Evolutionary conservation across 2,797 vertebrate species (phyloP).

Genomic region (Cossypha polioptera): DNA sequence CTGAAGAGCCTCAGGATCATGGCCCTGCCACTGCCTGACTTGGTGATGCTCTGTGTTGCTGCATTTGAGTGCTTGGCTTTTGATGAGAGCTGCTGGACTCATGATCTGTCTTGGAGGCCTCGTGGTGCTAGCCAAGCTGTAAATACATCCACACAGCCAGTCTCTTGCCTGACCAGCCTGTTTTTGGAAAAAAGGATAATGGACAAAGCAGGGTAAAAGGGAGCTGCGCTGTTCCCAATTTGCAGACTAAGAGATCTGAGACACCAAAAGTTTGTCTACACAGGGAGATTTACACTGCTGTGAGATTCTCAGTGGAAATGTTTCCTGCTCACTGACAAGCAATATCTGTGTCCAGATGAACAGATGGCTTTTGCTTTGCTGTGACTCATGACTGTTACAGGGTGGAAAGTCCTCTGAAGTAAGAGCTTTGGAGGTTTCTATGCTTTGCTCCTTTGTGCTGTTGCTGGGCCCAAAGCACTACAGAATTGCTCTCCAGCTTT

Average conservation of each 20-base stretch:
- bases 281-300: background rate
- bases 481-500: background rate
- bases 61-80: background rate
- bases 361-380: constrained; percentile 52
- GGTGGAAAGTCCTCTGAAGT: constrained; percentile 39
- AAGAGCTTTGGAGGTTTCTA: background rate
- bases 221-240: background rate
- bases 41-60: background rate
- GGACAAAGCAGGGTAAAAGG: background rate
- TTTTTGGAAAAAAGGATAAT: background rate
- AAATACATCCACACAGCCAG: background rate
- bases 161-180: background rate
- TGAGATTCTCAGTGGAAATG: constrained; percentile 2
- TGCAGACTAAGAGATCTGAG: background rate
- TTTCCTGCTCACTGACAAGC: constrained; percentile 34
- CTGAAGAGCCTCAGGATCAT: accelerated
- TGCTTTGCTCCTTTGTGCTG: background rate
- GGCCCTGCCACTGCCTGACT: accelerated
- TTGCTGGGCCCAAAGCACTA: background rate
- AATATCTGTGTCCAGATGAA: constrained; percentile 44
- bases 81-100: background rate
- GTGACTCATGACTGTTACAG: constrained; percentile 23
- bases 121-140: background rate
- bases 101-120: background rate
- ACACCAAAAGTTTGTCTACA: background rate